Evolutionary conservation across 37 sponge, comb jelly and placozoan species (phyloP).

Genomic region (Oopsacas minuta): DNA sequence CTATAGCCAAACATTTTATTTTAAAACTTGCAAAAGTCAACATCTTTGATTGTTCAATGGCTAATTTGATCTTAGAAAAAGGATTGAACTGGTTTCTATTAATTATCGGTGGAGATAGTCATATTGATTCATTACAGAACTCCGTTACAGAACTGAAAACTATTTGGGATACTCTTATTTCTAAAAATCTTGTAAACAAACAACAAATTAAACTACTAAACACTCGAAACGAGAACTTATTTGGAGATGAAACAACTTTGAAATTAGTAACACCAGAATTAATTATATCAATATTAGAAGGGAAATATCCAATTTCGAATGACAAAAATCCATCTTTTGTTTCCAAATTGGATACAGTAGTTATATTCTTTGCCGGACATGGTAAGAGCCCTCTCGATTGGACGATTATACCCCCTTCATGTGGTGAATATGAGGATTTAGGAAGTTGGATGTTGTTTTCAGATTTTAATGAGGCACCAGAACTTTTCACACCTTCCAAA

Average conservation of each 20-base stretch:
- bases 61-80: no score
- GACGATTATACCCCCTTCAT: background rate
- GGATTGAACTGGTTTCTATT: background rate
- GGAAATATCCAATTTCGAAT: background rate
- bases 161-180: background rate
- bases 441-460: background rate
- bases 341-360: background rate
- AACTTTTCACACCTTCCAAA: background rate
- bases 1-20: no score
- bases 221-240: background rate
- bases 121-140: background rate
- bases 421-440: background rate
- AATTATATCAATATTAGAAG: background rate
- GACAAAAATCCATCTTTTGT: background rate
- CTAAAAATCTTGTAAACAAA: background rate
- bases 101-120: background rate
- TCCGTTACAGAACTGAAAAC: background rate
- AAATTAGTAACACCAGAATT: conserved; percentile 1
- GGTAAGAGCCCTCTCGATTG: background rate
- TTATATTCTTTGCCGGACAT: conserved; percentile 2
- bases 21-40: no score
- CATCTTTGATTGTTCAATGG: no score
- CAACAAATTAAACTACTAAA: background rate
- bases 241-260: background rate
- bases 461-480: background rate